Percentiles rank a stretch among this genome's conserved stretches.
phyloP scores from a whole-genome alignment of 2,797 vertebrate genomes.

The Triplophysa yarkandensis region DNA sequence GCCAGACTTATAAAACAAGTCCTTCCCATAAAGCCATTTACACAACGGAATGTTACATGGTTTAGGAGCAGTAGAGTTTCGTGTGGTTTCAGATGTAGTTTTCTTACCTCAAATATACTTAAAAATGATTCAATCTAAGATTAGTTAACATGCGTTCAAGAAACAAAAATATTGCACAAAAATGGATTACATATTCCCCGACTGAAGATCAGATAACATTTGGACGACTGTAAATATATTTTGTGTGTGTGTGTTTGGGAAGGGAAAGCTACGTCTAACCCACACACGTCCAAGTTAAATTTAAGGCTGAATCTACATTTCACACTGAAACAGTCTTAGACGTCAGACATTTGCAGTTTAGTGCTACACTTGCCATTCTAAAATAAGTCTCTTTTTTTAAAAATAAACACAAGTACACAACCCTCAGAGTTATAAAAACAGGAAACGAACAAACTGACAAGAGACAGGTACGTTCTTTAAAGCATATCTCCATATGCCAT shows the following conservation, averaged over 20 bases:
- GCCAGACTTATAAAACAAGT: slow-evolving; percentile 99
- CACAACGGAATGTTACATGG: slow-evolving; percentile 87
- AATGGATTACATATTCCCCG: slow-evolving; percentile 73
- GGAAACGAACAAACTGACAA: slow-evolving; percentile 57
- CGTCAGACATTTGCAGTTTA: slow-evolving; percentile 72
- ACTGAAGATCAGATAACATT: slow-evolving; percentile 72
- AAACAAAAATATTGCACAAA: slow-evolving; percentile 91
- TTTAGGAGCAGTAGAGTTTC: slow-evolving; percentile 73
- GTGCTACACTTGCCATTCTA: slow-evolving; percentile 68
- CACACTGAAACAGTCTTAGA: slow-evolving; percentile 86
- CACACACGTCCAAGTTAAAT: slow-evolving; percentile 70
- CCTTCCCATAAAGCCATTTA: slow-evolving; percentile 85
- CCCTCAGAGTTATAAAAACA: slow-evolving; percentile 53
- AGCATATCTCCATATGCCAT: slow-evolving; percentile 42
- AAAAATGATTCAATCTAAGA: slow-evolving; percentile 83
- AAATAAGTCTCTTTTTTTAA: slow-evolving; percentile 36
- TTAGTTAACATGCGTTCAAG: slow-evolving; percentile 91
- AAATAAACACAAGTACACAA: slow-evolving; percentile 25
- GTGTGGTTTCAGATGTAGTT: slow-evolving; percentile 63
- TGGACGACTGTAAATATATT: slow-evolving; percentile 65
- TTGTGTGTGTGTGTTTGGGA: slow-evolving; percentile 56
- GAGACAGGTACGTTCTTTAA: slow-evolving; percentile 71
- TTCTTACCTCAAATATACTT: slow-evolving; percentile 57
- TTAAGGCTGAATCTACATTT: slow-evolving; percentile 93
- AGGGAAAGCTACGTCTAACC: slow-evolving; percentile 62